Evolutionary conservation across 2,888 invertebrate genomes (phyloP).

Genomic region (Argyra leucocephala): DNA sequence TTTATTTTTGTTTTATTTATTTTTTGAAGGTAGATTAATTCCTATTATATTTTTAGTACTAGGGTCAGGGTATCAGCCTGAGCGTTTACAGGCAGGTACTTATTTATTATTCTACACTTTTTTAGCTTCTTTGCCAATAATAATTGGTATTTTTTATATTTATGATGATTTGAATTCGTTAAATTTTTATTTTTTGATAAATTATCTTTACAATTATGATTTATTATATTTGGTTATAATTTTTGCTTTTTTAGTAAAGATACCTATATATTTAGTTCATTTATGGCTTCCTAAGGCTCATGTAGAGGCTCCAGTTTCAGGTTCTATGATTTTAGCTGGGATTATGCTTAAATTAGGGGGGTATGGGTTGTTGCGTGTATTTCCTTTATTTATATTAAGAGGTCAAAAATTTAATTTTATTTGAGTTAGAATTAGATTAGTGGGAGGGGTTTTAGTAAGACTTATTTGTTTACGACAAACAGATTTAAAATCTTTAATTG

Average conservation of each 20-base stretch:
- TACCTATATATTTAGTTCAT: slow-evolving; percentile 62
- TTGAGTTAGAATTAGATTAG: slow-evolving; percentile 48
- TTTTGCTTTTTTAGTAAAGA: slow-evolving; percentile 60
- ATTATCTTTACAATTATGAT: no score
- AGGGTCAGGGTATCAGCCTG: slow-evolving; percentile 58
- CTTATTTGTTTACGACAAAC: slow-evolving; percentile 60
- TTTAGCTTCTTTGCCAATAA: no score
- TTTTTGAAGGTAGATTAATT: slow-evolving; percentile 57
- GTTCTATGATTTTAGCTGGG: slow-evolving; percentile 65
- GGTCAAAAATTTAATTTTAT: slow-evolving; percentile 47
- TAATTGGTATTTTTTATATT: no score
- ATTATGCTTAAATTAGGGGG: slow-evolving; percentile 64
- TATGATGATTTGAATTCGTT: no score
- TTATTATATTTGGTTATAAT: no score
- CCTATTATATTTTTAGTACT: slow-evolving; percentile 59
- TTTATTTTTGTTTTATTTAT: no score
- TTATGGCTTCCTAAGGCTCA: no score
- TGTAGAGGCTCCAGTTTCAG: no score
- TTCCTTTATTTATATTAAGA: no score
- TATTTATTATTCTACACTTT: slow-evolving; percentile 64
- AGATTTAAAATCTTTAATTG: slow-evolving; percentile 64
- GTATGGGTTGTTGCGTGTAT: slow-evolving; percentile 58
- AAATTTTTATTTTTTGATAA: no score
- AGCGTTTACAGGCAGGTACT: slow-evolving; percentile 54
- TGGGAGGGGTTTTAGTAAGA: slow-evolving; percentile 50